Conservation (phyloP, 1,140 invertebrate species). For the Heliconius melpomene region DNA sequence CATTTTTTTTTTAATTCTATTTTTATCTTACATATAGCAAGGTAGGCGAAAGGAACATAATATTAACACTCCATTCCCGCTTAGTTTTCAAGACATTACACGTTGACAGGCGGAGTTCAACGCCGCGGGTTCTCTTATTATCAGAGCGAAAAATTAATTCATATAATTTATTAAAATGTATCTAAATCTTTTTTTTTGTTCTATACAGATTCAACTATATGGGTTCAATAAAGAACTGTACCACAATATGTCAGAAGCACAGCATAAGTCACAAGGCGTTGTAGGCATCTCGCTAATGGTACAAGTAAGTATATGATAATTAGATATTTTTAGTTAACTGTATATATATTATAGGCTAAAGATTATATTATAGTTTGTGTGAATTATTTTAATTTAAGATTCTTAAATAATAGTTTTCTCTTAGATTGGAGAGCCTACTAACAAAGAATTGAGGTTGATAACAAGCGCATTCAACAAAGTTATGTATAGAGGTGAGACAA, state of each 20-base stretch:
- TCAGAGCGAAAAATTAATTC: no score
- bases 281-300: conserved; percentile 96
- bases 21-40: no score
- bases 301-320: conserved; percentile 84
- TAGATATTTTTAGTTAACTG: no score
- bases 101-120: no score
- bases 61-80: no score
- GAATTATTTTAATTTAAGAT: background rate
- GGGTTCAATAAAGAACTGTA: conserved; percentile 98
- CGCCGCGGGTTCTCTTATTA: no score
- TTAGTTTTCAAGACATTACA: no score
- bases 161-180: no score
- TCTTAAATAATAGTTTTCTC: conserved; percentile 1
- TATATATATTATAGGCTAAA: no score
- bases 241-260: conserved; percentile 96
- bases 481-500: conserved; percentile 85
- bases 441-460: conserved; percentile 91
- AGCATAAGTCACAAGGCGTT: conserved; percentile 95
- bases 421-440: conserved; percentile 92
- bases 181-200: conserved; percentile 36
- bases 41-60: no score
- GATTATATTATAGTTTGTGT: no score
- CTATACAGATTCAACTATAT: conserved; percentile 93
- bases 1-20: no score
- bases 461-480: conserved; percentile 94